These are phyloP conservation scores for Anolis carolinensis DNA, from an alignment of 2,113 vertebrate species.

Conservation along the genomic window DNA sequence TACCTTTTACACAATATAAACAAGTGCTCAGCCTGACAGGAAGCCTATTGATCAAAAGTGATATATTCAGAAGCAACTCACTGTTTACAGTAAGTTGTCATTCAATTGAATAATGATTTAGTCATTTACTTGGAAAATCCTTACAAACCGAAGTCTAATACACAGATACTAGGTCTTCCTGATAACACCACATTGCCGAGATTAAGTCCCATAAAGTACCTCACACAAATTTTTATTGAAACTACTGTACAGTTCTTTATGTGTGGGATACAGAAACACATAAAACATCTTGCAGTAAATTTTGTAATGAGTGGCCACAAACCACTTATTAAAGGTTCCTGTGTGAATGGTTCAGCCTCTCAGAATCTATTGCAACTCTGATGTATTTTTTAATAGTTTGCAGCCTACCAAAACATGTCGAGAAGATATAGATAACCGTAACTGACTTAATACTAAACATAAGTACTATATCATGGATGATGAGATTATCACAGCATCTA, in stretches of 20 bases:
- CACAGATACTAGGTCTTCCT: constrained; percentile 31
- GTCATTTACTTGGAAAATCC: constrained; percentile 63
- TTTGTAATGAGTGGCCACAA: constrained; percentile 64
- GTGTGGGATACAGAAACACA: constrained; percentile 63
- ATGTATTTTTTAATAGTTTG: constrained; percentile 60
- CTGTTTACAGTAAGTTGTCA: constrained; percentile 60
- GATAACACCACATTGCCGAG: constrained; percentile 45
- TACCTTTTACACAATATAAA: constrained; percentile 46
- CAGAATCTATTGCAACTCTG: constrained; percentile 54
- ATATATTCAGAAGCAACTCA: constrained; percentile 63
- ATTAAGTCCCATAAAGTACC: constrained; percentile 53
- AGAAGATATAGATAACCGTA: constrained; percentile 49
- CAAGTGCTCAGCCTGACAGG: constrained; percentile 50
- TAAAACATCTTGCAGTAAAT: constrained; percentile 67
- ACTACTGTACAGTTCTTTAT: constrained; percentile 62
- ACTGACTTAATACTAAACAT: constrained; percentile 38
- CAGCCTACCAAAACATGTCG: constrained; percentile 61
- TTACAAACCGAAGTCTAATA: constrained; percentile 55
- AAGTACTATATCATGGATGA: constrained; percentile 29
- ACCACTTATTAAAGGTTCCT: constrained; percentile 64
- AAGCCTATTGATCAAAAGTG: constrained; percentile 64
- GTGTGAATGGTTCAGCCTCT: constrained; percentile 54
- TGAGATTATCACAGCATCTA: constrained; percentile 36
- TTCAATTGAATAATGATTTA: constrained; percentile 57
- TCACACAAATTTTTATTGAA: constrained; percentile 67